Conservation (phyloP, 2,797 vertebrate genomes). For the Pogonophryne albipinna region DNA sequence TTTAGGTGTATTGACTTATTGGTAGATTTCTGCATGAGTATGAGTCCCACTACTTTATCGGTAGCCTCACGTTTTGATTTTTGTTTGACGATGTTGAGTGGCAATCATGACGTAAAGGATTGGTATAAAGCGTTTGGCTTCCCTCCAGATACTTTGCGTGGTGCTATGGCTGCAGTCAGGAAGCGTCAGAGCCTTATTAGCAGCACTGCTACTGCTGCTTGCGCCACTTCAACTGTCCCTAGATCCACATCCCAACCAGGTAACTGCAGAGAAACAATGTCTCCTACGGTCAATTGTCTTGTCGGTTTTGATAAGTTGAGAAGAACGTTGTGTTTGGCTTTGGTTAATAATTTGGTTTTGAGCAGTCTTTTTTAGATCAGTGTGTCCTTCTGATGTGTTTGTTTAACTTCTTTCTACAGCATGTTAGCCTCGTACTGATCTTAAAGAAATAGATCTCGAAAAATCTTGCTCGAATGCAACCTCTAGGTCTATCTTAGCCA, state of each 20-base stretch:
- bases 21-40: too few relatives aligned
- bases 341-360: neutral
- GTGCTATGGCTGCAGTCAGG: slow-evolving; percentile 84
- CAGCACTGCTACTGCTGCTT: slow-evolving; percentile 56
- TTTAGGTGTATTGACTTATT: neutral
- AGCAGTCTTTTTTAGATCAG: neutral
- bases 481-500: neutral
- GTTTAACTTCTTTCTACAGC: neutral
- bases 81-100: neutral
- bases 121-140: slow-evolving; percentile 77
- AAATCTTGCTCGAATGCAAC: neutral
- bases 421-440: neutral
- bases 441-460: neutral
- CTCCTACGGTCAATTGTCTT: neutral
- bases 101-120: neutral
- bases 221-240: slow-evolving; percentile 77
- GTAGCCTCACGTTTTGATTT: neutral
- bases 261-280: slow-evolving; percentile 63
- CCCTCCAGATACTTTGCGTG: slow-evolving; percentile 87
- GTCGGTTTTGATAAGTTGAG: neutral
- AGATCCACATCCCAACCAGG: slow-evolving; percentile 86
- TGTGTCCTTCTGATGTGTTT: neutral
- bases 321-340: neutral
- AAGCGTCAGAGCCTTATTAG: slow-evolving; percentile 82
- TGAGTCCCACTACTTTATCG: neutral